phyloP scores from a whole-genome alignment of 2,113 vertebrate species.

The Alethe castanea region DNA sequence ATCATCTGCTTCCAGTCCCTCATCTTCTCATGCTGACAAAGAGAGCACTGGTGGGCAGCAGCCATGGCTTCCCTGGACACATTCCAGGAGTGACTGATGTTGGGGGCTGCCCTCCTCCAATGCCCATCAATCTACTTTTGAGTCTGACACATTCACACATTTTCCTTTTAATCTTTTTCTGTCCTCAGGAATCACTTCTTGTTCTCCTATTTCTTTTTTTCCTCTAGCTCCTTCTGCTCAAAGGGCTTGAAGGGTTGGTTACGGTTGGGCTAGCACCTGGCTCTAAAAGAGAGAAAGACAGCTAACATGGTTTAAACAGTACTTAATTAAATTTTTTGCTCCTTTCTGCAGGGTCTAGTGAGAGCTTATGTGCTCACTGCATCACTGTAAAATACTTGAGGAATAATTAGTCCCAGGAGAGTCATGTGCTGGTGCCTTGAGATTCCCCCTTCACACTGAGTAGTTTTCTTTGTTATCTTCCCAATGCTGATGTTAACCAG shows the following conservation, averaged over 20 bases:
- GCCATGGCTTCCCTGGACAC: neutral
- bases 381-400: constrained; percentile 25
- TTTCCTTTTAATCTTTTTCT: neutral
- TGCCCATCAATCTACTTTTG: neutral
- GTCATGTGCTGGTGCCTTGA: neutral
- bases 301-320: neutral
- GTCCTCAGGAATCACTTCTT: neutral
- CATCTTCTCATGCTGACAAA: neutral
- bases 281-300: neutral
- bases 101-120: neutral
- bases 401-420: constrained; percentile 53
- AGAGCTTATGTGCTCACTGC: neutral
- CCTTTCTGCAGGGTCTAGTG: neutral
- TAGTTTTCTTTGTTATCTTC: constrained; percentile 4
- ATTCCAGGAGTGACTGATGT: neutral
- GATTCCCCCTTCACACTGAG: neutral
- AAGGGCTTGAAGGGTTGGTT: neutral
- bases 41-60: neutral
- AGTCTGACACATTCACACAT: neutral
- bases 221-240: neutral
- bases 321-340: constrained; percentile 4
- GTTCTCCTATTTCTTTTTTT: neutral
- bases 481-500: neutral
- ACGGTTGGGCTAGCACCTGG: neutral
- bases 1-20: neutral